A percentile compares a stretch with the other conserved stretches of the same genome.
Evolutionary conservation across 2,797 vertebrate genomes (phyloP).

Genomic region (Champsocephalus gunnari): DNA sequence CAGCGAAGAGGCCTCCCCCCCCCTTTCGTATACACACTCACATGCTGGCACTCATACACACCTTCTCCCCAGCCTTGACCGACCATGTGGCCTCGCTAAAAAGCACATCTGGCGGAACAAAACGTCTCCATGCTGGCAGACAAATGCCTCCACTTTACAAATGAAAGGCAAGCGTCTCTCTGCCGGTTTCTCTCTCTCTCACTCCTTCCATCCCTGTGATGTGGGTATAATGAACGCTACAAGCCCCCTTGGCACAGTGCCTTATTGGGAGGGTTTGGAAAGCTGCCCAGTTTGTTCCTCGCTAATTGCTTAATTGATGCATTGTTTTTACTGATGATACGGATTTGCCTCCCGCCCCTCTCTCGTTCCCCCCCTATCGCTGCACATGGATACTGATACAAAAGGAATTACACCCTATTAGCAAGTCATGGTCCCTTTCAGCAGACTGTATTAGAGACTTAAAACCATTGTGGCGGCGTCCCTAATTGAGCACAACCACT

Average conservation of each 20-base stretch:
- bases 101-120: conserved; percentile 87
- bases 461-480: conserved; percentile 81
- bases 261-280: conserved; percentile 88
- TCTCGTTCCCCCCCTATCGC: conserved; percentile 53
- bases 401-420: conserved; percentile 89
- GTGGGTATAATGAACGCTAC: conserved; percentile 88
- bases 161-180: conserved; percentile 81
- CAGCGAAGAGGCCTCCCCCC: conserved; percentile 76
- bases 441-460: conserved; percentile 85
- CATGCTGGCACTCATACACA: conserved; percentile 59
- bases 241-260: conserved; percentile 88
- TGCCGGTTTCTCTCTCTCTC: conserved; percentile 33
- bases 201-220: conserved; percentile 79
- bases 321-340: conserved; percentile 88
- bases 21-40: conserved; percentile 20
- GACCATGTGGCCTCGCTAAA: conserved; percentile 84
- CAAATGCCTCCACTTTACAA: conserved; percentile 84
- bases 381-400: conserved; percentile 82
- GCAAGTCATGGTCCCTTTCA: conserved; percentile 82
- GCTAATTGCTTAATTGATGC: conserved; percentile 91
- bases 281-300: conserved; percentile 88
- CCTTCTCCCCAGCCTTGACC: conserved; percentile 82
- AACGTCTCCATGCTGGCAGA: conserved; percentile 84
- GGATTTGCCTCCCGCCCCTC: conserved; percentile 69
- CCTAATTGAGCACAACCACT: conserved; percentile 83